Evolutionary conservation across 2,113 vertebrate genomes (phyloP).

Genomic region (Zapus hudsonius): DNA sequence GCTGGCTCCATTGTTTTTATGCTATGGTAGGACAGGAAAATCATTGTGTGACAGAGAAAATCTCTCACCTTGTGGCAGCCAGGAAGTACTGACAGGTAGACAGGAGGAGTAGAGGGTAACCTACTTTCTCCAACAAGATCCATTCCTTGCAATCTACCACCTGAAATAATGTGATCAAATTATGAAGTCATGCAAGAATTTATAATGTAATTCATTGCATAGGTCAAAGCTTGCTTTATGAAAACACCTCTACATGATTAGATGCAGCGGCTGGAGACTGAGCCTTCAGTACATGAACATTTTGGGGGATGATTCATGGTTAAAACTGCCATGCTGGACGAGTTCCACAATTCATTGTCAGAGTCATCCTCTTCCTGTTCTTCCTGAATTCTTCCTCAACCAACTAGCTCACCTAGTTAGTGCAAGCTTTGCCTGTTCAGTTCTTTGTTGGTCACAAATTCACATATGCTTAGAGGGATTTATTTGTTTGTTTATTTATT

Average conservation of each 20-base stretch:
- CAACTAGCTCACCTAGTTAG: neutral
- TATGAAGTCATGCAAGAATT: neutral
- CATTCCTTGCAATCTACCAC: neutral
- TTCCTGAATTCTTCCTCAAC: neutral
- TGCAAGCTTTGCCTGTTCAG: neutral
- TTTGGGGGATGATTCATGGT: too few species aligned
- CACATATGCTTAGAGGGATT: too few species aligned
- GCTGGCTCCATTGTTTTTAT: neutral
- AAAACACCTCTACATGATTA: neutral
- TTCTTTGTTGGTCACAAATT: neutral
- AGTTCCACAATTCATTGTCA: too few species aligned
- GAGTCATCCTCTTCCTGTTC: neutral
- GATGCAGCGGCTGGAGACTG: neutral
- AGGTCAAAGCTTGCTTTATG: neutral
- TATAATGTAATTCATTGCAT: neutral
- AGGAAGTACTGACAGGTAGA: neutral
- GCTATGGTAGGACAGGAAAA: neutral
- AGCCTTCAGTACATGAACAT: neutral
- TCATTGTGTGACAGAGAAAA: too few species aligned
- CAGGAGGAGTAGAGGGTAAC: neutral
- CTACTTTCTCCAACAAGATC: neutral
- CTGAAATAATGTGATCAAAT: neutral
- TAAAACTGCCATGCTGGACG: neutral
- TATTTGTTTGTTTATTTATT: too few species aligned
- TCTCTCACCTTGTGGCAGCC: neutral